A percentile compares a stretch with the other conserved stretches of the same genome.
These are phyloP conservation scores for Echinops telfairi DNA, from an alignment of 2,113 vertebrate species.

Conservation along the genomic window DNA sequence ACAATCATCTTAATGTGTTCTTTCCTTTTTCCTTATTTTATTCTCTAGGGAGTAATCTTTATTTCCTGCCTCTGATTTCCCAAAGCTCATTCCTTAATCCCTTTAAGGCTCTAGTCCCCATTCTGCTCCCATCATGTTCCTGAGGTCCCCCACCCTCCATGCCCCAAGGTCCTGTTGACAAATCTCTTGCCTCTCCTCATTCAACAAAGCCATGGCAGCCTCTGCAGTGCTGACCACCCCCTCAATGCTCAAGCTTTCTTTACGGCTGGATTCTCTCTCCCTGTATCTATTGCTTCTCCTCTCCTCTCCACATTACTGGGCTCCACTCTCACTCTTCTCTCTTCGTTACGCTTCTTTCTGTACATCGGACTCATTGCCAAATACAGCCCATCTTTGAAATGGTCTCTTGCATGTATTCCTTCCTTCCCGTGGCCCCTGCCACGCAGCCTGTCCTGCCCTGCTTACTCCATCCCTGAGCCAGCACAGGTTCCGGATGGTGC, in stretches of 20 bases:
- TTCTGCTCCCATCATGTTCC: background rate
- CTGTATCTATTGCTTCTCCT: background rate
- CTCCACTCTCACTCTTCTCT: background rate
- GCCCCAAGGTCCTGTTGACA: background rate
- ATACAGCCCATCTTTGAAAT: background rate
- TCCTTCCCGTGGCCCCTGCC: background rate
- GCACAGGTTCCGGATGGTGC: background rate
- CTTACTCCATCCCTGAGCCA: background rate
- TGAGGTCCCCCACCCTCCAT: background rate
- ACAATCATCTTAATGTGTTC: background rate
- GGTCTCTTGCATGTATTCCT: background rate
- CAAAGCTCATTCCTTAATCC: background rate
- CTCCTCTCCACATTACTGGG: background rate
- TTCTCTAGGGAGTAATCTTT: slow-evolving; percentile 24
- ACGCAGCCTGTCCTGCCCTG: background rate
- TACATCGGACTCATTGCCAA: background rate
- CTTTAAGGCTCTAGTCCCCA: background rate
- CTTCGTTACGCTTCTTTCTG: background rate
- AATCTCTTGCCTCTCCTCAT: background rate
- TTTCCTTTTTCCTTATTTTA: background rate
- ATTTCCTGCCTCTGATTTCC: background rate
- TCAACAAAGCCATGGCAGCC: background rate
- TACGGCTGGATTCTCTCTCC: background rate
- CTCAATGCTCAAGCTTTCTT: background rate
- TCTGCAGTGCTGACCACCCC: background rate